A percentile compares a stretch with the other conserved stretches of the same genome.
These are phyloP conservation scores for Hoplostethus atlanticus DNA, from an alignment of 2,797 vertebrate genomes.

Conservation along the genomic window DNA sequence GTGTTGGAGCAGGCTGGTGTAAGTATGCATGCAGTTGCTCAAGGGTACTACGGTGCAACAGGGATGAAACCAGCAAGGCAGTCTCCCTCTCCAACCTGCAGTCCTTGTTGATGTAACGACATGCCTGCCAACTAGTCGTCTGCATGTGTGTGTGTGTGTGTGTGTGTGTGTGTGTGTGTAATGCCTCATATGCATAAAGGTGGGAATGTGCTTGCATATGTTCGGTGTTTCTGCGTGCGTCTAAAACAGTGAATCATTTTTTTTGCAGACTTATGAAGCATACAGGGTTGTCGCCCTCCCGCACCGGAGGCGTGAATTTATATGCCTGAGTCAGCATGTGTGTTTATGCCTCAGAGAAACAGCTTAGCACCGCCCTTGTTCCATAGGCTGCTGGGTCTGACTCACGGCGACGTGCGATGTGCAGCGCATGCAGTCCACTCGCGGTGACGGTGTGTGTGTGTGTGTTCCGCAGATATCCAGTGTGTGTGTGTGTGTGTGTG, in stretches of 20 bases:
- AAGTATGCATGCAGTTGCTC: neutral
- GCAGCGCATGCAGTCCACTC: conserved; percentile 16
- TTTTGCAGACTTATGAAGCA: conserved; percentile 11
- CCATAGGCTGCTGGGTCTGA: conserved; percentile 52
- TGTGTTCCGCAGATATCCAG: conserved; percentile 12
- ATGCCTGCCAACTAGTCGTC: neutral
- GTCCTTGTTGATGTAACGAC: neutral
- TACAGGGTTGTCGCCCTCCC: neutral
- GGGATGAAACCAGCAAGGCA: too few relatives aligned
- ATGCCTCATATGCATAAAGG: conserved; percentile 5
- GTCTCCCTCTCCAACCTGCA: too few relatives aligned
- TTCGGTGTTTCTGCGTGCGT: conserved; percentile 3
- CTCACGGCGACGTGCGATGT: conserved; percentile 34
- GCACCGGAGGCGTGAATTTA: conserved; percentile 24
- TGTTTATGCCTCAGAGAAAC: conserved; percentile 31
- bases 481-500: neutral
- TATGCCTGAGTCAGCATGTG: conserved; percentile 63
- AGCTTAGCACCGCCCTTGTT: conserved; percentile 38
- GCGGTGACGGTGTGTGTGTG: too few relatives aligned
- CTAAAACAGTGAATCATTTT: neutral
- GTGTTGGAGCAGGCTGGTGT: neutral
- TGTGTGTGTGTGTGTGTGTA: neutral
- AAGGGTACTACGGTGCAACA: neutral
- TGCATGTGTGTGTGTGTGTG: conserved; percentile 4
- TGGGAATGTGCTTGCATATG: conserved; percentile 6